Evolutionary conservation across 2,113 vertebrate species (phyloP).

Genomic region (Zingel zingel): DNA sequence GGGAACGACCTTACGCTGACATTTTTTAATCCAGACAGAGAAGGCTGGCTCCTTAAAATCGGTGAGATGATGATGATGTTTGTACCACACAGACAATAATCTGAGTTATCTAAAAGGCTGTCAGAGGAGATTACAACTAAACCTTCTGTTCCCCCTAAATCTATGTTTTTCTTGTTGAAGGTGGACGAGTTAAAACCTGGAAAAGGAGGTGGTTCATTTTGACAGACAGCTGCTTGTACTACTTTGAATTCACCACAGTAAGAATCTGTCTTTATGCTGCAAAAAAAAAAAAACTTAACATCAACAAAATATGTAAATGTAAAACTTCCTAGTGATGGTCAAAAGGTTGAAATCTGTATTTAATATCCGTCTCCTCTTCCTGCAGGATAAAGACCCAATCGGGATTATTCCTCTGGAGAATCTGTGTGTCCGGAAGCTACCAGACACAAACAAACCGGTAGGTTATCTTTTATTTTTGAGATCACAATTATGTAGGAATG

Average conservation of each 20-base stretch:
- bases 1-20: constrained; percentile 95
- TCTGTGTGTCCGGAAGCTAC: constrained; percentile 84
- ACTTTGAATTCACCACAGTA: constrained; percentile 84
- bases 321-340: background rate
- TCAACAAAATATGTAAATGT: background rate
- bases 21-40: constrained; percentile 94
- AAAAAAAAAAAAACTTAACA: background rate
- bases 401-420: constrained; percentile 97
- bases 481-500: background rate
- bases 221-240: constrained; percentile 86
- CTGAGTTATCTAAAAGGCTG: too few species aligned
- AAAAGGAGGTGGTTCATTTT: constrained; percentile 88
- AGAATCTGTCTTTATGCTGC: background rate
- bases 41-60: constrained; percentile 97
- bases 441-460: constrained; percentile 91
- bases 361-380: constrained; percentile 6
- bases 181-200: constrained; percentile 85
- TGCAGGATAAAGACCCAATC: constrained; percentile 94
- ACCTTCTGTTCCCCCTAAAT: accelerated
- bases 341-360: background rate
- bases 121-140: background rate
- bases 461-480: background rate
- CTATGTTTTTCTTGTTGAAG: constrained; percentile 50
- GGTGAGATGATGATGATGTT: constrained; percentile 80
- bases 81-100: background rate